Conservation (phyloP, 2,888 invertebrate genomes). For the Drosophila mayaguana region DNA sequence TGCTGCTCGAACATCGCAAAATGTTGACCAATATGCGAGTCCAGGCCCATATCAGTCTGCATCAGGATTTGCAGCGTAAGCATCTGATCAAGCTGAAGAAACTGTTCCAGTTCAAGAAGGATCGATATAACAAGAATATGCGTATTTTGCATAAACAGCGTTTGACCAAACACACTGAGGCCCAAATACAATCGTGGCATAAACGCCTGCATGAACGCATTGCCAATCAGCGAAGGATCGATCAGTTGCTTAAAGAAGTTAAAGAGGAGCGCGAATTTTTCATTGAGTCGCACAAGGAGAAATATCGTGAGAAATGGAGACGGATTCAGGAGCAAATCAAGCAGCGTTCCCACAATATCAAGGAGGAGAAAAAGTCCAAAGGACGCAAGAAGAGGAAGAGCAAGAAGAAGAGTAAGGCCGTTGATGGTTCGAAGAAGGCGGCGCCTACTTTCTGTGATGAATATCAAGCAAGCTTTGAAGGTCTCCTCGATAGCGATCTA, state of each 20-base stretch:
- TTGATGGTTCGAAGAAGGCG: neutral
- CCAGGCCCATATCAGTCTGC: constrained; percentile 66
- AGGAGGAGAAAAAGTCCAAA: constrained; percentile 18
- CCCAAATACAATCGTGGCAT: constrained; percentile 78
- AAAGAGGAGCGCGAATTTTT: constrained; percentile 57
- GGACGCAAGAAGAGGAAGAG: constrained; percentile 41
- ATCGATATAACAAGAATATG: constrained; percentile 75
- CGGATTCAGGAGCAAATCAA: constrained; percentile 67
- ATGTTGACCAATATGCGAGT: constrained; percentile 70
- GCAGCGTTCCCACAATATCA: constrained; percentile 23
- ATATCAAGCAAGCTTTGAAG: constrained; percentile 69
- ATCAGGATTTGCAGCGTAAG: constrained; percentile 78
- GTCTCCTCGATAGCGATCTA: constrained; percentile 74
- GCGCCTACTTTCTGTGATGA: constrained; percentile 58
- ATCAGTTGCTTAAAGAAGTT: constrained; percentile 49
- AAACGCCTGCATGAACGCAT: constrained; percentile 79
- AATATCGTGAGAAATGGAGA: constrained; percentile 69
- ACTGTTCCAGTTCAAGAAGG: constrained; percentile 78
- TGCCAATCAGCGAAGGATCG: constrained; percentile 67
- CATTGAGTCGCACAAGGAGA: constrained; percentile 69
- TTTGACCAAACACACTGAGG: constrained; percentile 51
- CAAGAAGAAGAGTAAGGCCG: neutral
- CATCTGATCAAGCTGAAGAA: constrained; percentile 83
- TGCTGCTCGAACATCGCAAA: constrained; percentile 71
- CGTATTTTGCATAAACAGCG: constrained; percentile 56